These are phyloP conservation scores for Dicrurus megarhynchus DNA, from an alignment of 2,113 vertebrate species.

Conservation along the genomic window DNA sequence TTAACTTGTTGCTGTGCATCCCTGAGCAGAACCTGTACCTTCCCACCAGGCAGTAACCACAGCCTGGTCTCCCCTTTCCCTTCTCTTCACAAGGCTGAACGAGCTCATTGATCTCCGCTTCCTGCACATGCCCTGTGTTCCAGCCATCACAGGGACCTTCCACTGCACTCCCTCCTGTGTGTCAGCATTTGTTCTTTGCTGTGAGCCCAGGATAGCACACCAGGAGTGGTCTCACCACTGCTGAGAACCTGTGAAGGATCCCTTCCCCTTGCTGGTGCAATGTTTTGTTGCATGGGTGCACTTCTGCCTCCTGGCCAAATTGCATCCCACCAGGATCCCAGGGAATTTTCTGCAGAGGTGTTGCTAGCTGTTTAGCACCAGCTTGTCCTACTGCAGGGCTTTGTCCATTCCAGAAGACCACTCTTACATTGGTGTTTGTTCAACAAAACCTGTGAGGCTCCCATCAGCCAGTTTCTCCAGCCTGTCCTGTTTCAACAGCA, in stretches of 20 bases:
- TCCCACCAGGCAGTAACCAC: neutral
- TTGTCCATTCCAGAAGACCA: neutral
- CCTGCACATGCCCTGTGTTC: rapidly evolving
- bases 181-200: neutral
- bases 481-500: neutral
- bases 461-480: neutral
- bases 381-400: neutral
- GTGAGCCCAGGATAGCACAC: neutral
- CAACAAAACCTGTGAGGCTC: neutral
- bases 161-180: neutral
- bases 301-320: neutral
- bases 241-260: neutral
- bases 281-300: neutral
- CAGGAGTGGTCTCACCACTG: neutral
- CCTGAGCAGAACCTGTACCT: neutral
- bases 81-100: neutral
- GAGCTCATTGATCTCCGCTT: neutral
- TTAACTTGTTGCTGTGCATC: neutral
- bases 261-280: neutral
- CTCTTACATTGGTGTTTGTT: neutral
- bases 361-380: neutral
- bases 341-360: neutral
- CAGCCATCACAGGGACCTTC: neutral
- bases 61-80: neutral
- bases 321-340: neutral